phyloP scores from a whole-genome alignment of 2,113 vertebrate genomes.

The Smithornis capensis region DNA sequence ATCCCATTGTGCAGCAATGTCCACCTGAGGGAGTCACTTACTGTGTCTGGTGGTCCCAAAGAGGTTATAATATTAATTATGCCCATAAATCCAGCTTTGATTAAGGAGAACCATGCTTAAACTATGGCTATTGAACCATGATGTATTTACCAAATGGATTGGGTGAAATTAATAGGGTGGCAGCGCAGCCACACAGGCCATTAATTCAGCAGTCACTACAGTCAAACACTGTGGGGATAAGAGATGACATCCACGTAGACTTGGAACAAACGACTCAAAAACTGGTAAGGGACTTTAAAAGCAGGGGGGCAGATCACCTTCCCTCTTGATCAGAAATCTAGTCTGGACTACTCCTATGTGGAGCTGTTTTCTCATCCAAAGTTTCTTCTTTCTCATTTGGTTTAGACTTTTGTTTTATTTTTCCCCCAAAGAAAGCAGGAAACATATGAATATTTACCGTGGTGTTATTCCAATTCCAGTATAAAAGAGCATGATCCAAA shows the following conservation, averaged over 20 bases:
- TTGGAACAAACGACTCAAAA: neutral
- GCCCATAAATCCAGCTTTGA: neutral
- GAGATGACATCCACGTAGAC: neutral
- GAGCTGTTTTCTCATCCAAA: neutral
- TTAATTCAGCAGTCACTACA: neutral
- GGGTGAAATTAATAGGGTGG: rapidly evolving
- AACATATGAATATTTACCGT: neutral
- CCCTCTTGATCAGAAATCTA: neutral
- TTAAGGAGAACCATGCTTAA: neutral
- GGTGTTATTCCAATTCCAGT: neutral
- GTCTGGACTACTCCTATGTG: neutral
- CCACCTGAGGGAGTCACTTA: neutral
- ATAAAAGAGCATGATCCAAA: neutral
- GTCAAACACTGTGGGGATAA: rapidly evolving
- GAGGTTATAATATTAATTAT: neutral
- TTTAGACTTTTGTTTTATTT: neutral
- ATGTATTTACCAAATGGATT: rapidly evolving
- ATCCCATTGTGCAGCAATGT: rapidly evolving
- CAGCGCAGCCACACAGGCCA: neutral
- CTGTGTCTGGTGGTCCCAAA: neutral
- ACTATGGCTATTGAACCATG: neutral
- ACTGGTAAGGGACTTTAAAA: neutral
- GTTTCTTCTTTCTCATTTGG: neutral
- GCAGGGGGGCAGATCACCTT: neutral
- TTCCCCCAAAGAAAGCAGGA: neutral